Evolutionary conservation across 2,888 invertebrate species (phyloP).

Genomic region (Synanthedon tipuliformis): DNA sequence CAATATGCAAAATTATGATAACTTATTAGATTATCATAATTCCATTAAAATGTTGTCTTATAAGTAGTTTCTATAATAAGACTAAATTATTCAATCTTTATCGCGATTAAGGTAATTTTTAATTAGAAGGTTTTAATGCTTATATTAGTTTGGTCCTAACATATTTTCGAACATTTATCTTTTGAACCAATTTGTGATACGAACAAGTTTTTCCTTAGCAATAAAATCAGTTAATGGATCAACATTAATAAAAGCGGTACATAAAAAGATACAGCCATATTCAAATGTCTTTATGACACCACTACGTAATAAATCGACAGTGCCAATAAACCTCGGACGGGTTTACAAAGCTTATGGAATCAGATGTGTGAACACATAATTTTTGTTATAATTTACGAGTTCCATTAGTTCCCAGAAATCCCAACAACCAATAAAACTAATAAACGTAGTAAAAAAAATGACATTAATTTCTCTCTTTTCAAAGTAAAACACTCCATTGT

Average conservation of each 20-base stretch:
- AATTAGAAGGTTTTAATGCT: not conserved
- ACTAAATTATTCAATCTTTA: too few relatives aligned
- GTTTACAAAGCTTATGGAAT: slow-evolving; percentile 26
- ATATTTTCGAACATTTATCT: slow-evolving; percentile 21
- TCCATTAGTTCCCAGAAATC: not conserved
- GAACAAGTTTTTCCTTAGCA: slow-evolving; percentile 34
- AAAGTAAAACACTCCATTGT: not conserved
- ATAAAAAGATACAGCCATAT: slow-evolving; percentile 36
- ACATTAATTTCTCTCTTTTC: not conserved
- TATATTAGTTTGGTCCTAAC: not conserved
- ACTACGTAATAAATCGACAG: slow-evolving; percentile 28
- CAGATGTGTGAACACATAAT: slow-evolving; percentile 6
- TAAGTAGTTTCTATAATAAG: too few relatives aligned
- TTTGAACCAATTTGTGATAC: slow-evolving; percentile 47
- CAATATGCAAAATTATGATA: too few relatives aligned
- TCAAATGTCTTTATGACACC: slow-evolving; percentile 36
- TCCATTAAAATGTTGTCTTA: too few relatives aligned
- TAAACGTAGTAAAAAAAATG: not conserved
- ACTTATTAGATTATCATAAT: too few relatives aligned
- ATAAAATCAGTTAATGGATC: slow-evolving; percentile 57
- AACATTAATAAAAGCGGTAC: slow-evolving; percentile 47
- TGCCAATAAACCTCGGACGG: slow-evolving; percentile 25
- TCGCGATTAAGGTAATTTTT: too few relatives aligned
- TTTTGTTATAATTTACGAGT: not conserved
- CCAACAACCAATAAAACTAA: not conserved